Percentiles rank a stretch among this genome's conserved stretches.
These are phyloP conservation scores for Taxidea taxus DNA, from an alignment of 2,113 vertebrate species.

Conservation along the genomic window DNA sequence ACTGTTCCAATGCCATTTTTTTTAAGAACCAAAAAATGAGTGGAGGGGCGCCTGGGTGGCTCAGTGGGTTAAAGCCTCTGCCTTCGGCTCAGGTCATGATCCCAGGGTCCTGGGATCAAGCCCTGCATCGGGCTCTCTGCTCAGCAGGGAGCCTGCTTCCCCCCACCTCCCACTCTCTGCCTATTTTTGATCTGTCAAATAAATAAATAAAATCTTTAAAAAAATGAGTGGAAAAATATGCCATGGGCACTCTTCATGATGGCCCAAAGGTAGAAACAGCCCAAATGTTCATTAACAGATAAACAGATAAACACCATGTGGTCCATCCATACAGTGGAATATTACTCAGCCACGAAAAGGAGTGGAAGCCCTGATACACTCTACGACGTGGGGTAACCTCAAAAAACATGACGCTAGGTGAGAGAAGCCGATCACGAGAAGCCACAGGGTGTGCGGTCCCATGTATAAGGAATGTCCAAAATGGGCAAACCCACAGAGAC, in stretches of 20 bases:
- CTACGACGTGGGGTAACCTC: not conserved
- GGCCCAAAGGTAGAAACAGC: not conserved
- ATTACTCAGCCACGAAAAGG: not conserved
- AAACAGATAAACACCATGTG: not conserved
- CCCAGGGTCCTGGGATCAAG: too few relatives aligned
- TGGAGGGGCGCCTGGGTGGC: too few relatives aligned
- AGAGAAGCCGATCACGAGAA: not conserved
- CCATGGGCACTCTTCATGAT: not conserved
- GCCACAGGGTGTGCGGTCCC: not conserved
- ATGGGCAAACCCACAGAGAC: not conserved
- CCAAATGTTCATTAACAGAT: not conserved
- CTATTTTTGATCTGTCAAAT: too few relatives aligned
- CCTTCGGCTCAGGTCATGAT: too few relatives aligned
- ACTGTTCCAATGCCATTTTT: not conserved
- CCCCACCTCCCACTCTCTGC: too few relatives aligned
- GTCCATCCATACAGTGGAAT: not conserved
- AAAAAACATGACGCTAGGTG: not conserved
- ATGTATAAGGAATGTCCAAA: not conserved
- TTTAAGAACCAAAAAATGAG: not conserved
- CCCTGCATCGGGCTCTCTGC: too few relatives aligned
- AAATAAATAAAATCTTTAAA: too few relatives aligned
- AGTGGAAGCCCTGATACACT: rapidly evolving
- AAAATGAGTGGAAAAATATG: not conserved
- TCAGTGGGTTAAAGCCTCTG: too few relatives aligned
- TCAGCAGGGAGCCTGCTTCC: too few relatives aligned